Evolutionary conservation across 2,113 vertebrate species (phyloP).

Genomic region (Dasypus novemcinctus): DNA sequence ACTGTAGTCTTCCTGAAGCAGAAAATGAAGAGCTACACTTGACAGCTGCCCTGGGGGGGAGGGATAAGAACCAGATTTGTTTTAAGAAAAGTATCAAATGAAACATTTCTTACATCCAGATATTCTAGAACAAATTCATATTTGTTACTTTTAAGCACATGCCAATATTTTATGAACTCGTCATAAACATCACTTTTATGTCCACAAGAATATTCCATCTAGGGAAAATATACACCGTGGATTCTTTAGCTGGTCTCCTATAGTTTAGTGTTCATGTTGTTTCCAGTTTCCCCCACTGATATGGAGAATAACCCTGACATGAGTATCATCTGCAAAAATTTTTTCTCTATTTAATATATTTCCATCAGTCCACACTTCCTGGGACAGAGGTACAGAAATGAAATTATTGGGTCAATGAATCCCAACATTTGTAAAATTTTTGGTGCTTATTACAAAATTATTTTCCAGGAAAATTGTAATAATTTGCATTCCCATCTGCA

Average conservation of each 20-base stretch:
- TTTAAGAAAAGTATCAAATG: background rate
- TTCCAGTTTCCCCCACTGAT: background rate
- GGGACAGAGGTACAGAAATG: background rate
- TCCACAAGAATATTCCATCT: background rate
- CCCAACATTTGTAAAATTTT: background rate
- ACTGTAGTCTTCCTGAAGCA: background rate
- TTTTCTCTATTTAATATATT: background rate
- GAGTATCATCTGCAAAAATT: background rate
- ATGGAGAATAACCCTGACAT: background rate
- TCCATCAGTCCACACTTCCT: background rate
- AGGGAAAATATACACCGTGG: background rate
- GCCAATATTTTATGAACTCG: background rate
- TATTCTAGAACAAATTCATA: background rate
- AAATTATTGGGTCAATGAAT: background rate
- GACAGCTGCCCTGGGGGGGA: background rate
- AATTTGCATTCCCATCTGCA: background rate
- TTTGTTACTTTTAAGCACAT: background rate
- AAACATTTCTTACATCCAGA: background rate
- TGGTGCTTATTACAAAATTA: background rate
- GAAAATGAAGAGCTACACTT: background rate
- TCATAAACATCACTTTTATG: background rate
- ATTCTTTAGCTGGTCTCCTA: background rate
- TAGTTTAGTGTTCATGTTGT: background rate
- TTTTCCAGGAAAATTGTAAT: background rate
- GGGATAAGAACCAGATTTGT: background rate